These are phyloP conservation scores for Drosophila limbata DNA, from an alignment of 2,888 invertebrate genomes.

Conservation along the genomic window DNA sequence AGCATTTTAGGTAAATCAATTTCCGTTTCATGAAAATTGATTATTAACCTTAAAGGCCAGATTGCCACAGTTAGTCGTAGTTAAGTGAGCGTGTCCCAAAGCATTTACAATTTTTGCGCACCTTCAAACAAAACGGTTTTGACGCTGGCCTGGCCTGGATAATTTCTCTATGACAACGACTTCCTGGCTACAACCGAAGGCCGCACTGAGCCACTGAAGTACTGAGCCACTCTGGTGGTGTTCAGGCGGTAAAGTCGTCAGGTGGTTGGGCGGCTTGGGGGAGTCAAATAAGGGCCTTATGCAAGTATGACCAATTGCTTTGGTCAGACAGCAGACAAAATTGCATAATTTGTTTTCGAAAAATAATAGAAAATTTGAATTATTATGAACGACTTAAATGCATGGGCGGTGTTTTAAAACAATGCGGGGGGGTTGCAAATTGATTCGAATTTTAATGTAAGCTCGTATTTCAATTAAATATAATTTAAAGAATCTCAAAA, in stretches of 20 bases:
- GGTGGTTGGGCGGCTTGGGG: neutral
- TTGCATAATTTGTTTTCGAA: slow-evolving; percentile 44
- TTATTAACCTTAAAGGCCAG: slow-evolving; percentile 51
- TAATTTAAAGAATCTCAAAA: no score
- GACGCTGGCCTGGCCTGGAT: slow-evolving; percentile 19
- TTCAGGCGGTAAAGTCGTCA: neutral
- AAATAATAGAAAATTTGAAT: slow-evolving; percentile 34
- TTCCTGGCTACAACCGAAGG: slow-evolving; percentile 55
- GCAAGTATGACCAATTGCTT: slow-evolving; percentile 39
- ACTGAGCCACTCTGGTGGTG: neutral
- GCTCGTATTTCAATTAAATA: neutral
- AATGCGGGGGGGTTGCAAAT: slow-evolving; percentile 3
- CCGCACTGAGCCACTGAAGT: neutral
- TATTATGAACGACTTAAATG: slow-evolving; percentile 16
- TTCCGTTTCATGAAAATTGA: slow-evolving; percentile 57
- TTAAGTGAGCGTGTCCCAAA: slow-evolving; percentile 66
- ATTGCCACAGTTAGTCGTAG: slow-evolving; percentile 49
- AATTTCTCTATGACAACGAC: slow-evolving; percentile 53
- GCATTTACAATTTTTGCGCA: slow-evolving; percentile 8
- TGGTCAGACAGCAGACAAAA: slow-evolving; percentile 19
- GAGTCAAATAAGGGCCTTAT: slow-evolving; percentile 44
- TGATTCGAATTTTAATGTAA: neutral
- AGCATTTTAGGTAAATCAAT: slow-evolving; percentile 64
- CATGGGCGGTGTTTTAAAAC: neutral
- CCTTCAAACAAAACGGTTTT: slow-evolving; percentile 35